These are phyloP conservation scores for Troides oblongomaculatus DNA, from an alignment of 2,888 invertebrate species.

Conservation along the genomic window DNA sequence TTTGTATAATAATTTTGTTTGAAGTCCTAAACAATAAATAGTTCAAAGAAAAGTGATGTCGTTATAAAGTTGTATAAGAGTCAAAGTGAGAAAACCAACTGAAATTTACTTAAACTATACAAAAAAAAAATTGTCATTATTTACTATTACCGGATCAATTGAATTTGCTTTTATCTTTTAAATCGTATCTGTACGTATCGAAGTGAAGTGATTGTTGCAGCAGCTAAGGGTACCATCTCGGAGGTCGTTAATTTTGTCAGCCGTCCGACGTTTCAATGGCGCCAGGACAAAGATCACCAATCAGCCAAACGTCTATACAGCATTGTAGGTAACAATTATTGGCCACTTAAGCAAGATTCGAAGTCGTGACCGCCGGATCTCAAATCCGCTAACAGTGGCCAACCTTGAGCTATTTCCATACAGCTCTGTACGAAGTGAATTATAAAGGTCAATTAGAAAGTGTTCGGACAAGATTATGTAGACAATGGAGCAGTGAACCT, in stretches of 20 bases:
- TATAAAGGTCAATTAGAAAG: constrained; percentile 73
- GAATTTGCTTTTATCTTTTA: too few species aligned
- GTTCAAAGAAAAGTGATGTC: too few species aligned
- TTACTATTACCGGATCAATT: too few species aligned
- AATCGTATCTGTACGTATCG: too few species aligned
- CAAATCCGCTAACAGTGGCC: constrained; percentile 64
- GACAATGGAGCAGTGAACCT: constrained; percentile 6
- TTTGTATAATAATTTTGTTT: too few species aligned
- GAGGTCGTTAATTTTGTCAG: constrained; percentile 11
- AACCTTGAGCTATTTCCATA: constrained; percentile 74
- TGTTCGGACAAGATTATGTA: constrained; percentile 35
- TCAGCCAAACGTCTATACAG: constrained; percentile 31
- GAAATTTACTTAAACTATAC: too few species aligned
- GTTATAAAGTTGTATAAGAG: too few species aligned
- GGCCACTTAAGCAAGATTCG: constrained; percentile 45
- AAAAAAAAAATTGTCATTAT: too few species aligned
- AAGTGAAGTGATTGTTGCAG: not conserved
- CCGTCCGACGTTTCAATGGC: constrained; percentile 16
- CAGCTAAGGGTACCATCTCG: not conserved
- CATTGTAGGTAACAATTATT: constrained; percentile 53
- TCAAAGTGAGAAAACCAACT: too few species aligned
- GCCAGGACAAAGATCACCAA: constrained; percentile 30
- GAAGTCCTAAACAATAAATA: too few species aligned
- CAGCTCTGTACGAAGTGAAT: constrained; percentile 52
- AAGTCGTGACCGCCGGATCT: constrained; percentile 73